Base-by-base conservation (phyloP, 2,797 vertebrate species). In the Neoniphon sammara region DNA sequence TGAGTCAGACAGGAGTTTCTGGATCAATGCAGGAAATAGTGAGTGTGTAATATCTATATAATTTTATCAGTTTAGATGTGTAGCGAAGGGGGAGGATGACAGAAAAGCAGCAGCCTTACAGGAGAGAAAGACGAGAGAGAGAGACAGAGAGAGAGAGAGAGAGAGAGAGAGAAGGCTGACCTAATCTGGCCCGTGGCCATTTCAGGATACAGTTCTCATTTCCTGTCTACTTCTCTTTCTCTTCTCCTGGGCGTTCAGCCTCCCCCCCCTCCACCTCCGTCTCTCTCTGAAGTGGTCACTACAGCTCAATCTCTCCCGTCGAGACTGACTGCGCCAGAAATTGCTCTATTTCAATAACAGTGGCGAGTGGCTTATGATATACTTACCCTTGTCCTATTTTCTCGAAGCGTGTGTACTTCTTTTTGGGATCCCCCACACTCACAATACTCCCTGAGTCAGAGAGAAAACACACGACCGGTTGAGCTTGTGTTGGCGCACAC, bases 351-450 rank as follows among this genome's bases (percentile, higher is more conserved):
- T 84, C 70, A 83, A 31, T 56, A 75, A 70, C 66, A 61, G 46
- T 39, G 68, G 56, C 4, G 18, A 73, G 53, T 25, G 52, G 27
- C 70, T 61, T 34, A 54, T 39, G 25, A 62, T 54, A 47, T 58
- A 92, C 96, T 95, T 89, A 98, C 97, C 97, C 97, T 93, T 98
- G 97, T 86, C 97, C 93, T 85, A 93, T 93, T 94, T 99, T 99
- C 94, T 99, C 98, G 80, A 99, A 99, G 76, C 98, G 95, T 7
- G 97, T 98, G 68, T 99, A 99, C 91, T 99, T 99, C 95, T 99
- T 99, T 92, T 99, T 99, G 62, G 98, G 98, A 91, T 99, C 98
- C 55, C 98, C 97, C 84, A 99, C 97, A 0, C 97, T 99, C 83
- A 99, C 98, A 82, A 99, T 99, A 87, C 96, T 98, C 93, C 98